Conservation (phyloP, 2,888 invertebrate genomes). For the Parascotia fuliginaria region DNA sequence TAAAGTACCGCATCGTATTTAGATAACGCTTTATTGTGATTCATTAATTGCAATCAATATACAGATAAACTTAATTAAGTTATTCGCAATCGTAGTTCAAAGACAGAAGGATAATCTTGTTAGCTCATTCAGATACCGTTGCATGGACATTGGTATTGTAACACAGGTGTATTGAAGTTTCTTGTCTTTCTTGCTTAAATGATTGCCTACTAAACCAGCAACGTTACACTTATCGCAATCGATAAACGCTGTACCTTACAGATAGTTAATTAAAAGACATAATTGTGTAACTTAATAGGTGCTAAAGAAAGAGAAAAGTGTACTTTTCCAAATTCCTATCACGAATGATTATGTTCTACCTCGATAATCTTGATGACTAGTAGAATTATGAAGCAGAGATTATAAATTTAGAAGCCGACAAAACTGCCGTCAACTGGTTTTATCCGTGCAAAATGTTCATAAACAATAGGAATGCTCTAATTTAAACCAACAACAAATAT, state of each 20-base stretch:
- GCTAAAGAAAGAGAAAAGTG: too few species aligned
- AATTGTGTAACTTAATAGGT: background rate
- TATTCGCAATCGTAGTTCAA: constrained; percentile 9
- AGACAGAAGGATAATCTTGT: background rate
- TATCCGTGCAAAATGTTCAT: constrained; percentile 29
- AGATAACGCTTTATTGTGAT: constrained; percentile 45
- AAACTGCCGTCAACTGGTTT: constrained; percentile 41
- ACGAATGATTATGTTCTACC: constrained; percentile 8
- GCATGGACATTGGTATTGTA: background rate
- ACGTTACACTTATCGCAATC: background rate
- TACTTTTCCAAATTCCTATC: too few species aligned
- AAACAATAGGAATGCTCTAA: constrained; percentile 37
- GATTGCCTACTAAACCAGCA: background rate
- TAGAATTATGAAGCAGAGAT: constrained; percentile 26
- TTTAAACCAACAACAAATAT: constrained; percentile 17
- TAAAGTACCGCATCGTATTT: constrained; percentile 54
- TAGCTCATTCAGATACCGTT: background rate
- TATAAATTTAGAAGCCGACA: constrained; percentile 11
- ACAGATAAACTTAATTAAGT: too few species aligned
- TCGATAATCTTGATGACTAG: constrained; percentile 30
- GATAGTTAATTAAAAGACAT: background rate
- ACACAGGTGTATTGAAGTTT: background rate
- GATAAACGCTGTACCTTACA: background rate
- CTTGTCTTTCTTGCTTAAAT: background rate
- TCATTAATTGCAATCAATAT: constrained; percentile 13